Conservation (phyloP, 2,888 invertebrate species). For the Tetheella fluctuosa region DNA sequence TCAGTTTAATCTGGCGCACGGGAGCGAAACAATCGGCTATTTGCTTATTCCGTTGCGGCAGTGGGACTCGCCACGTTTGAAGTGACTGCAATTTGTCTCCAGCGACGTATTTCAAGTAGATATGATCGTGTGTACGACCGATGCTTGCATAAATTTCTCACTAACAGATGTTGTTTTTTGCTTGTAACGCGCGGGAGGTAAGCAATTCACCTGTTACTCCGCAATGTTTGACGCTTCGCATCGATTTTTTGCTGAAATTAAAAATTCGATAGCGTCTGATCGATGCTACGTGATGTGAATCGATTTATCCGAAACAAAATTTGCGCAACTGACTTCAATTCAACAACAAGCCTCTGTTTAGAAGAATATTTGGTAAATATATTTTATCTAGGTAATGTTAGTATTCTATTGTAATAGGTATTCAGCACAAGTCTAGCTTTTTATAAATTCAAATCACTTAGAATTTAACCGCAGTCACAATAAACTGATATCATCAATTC, state of each 20-base stretch:
- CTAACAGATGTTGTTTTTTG: conserved; percentile 75
- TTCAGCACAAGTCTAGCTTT: not conserved
- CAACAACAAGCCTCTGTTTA: not conserved
- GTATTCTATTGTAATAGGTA: not conserved
- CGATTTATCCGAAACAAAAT: conserved; percentile 22
- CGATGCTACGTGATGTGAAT: conserved; percentile 61
- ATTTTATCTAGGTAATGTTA: not conserved
- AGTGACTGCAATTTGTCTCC: conserved; percentile 80
- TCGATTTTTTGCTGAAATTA: conserved; percentile 74
- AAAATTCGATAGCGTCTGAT: conserved; percentile 70
- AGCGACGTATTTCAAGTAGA: conserved; percentile 76
- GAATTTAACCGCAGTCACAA: not conserved
- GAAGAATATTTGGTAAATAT: not conserved
- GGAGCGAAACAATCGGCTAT: conserved; percentile 66
- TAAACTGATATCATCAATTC: no score
- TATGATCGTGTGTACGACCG: conserved; percentile 76
- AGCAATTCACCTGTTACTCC: conserved; percentile 72
- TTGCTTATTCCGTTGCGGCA: conserved; percentile 66
- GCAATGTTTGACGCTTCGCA: conserved; percentile 62
- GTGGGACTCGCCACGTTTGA: conserved; percentile 70
- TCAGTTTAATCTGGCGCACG: conserved; percentile 39
- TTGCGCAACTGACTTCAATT: conserved; percentile 3
- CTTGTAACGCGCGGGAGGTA: conserved; percentile 64
- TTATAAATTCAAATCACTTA: not conserved
- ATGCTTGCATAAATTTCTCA: conserved; percentile 73